Base-by-base conservation (phyloP, 1,140 invertebrate species). In the Heliconius himera region DNA sequence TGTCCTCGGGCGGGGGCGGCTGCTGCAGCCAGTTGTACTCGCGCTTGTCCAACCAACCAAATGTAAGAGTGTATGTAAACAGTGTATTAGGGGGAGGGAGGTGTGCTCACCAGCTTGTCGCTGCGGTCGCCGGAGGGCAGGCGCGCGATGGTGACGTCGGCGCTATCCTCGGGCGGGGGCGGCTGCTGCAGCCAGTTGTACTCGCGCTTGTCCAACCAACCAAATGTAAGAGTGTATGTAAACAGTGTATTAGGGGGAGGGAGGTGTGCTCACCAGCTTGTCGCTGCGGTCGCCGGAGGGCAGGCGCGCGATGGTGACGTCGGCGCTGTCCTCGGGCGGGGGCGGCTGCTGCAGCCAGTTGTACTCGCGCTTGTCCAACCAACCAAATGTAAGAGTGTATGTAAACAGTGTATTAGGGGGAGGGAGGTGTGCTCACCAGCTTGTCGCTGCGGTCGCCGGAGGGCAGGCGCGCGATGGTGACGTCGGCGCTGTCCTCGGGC, bases 341-440 rank as follows among this genome's bases (percentile, higher is more conserved):
- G 98, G 97, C 73, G 97, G 98, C 89, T 98, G 96, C 79, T 97
- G 96, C 88, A 98, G 97, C 98, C 98, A 98, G 95, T 98, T 98
- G 95, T 98, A 98, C 91, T 97, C 97, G 81, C 97, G 95, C 94
- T 98, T 98, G 83, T 98, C 97, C 26, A 26, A 26, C 26, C 26
- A 26, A 26, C 97, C 33, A 36, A 8, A 8, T 36, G 33, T 36
- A 8, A 36, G 33, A 36, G 33, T 36, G 33, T 36, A 36, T 36
- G 33, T 36, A 36, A 36, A 36, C 33, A 36, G 33, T 36, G 33
- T 36, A 8, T 36, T 36, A 8, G 33, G 33, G 29, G 33, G 33
- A 36, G 33, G 33, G 33, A 36, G 33, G 33, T 18, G 18, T 20
- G 49, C 16, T 51, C 41, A 75, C 56, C 56, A 70, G 60, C 74